phyloP scores from a whole-genome alignment of 2,888 invertebrate species.

The Conchocele bisecta region DNA sequence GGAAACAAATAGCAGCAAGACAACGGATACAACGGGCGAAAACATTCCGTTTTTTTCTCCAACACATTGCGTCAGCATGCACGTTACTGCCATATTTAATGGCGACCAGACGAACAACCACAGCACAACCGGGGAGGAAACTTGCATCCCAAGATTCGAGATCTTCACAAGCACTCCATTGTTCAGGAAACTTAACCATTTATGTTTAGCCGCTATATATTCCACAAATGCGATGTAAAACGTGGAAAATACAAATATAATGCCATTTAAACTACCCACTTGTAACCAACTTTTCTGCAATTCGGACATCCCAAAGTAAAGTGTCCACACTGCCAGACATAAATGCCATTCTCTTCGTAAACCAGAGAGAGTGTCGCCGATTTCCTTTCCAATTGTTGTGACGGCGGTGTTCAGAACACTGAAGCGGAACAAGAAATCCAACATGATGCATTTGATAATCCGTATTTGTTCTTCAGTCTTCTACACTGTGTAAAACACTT shows the following conservation, averaged over 20 bases:
- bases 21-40: too few species aligned
- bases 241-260: constrained; percentile 7
- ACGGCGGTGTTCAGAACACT: constrained; percentile 46
- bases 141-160: neutral
- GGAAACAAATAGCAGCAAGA: too few species aligned
- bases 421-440: constrained; percentile 47
- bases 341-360: constrained; percentile 43
- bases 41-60: too few species aligned
- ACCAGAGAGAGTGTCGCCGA: constrained; percentile 13
- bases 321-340: constrained; percentile 31
- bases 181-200: neutral
- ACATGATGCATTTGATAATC: neutral
- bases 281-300: too few species aligned
- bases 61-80: constrained; percentile 16
- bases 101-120: constrained; percentile 32
- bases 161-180: constrained; percentile 1
- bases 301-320: constrained; percentile 13
- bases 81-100: constrained; percentile 16
- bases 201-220: neutral
- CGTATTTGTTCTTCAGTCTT: neutral
- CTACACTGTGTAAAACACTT: constrained; percentile 2
- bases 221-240: constrained; percentile 10
- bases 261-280: too few species aligned
- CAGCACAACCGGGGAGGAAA: constrained; percentile 10
- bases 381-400: constrained; percentile 42